Evolutionary conservation across 2,888 invertebrate genomes (phyloP).

Genomic region (Hydraecia micacea): DNA sequence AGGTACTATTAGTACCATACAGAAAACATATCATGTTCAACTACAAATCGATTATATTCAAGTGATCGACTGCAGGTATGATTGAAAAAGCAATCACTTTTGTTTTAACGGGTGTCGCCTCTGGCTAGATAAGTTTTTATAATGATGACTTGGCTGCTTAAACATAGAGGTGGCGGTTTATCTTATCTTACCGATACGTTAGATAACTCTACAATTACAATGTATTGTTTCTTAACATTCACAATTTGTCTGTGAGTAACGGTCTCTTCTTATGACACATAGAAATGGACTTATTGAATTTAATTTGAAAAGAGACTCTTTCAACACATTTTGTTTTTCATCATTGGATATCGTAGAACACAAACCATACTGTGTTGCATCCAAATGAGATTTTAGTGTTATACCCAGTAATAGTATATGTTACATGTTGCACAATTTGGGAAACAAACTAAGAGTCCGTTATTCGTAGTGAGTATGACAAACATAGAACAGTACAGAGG

Average conservation of each 20-base stretch:
- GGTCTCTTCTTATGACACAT: background rate
- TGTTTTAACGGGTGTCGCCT: slow-evolving; percentile 34
- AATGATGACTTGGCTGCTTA: slow-evolving; percentile 1
- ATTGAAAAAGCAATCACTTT: slow-evolving; percentile 48
- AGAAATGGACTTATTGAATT: background rate
- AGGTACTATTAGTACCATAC: slow-evolving; percentile 5
- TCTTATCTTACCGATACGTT: background rate
- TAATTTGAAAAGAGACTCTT: background rate
- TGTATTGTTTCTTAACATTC: background rate
- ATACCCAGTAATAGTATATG: background rate
- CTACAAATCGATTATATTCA: slow-evolving; percentile 30
- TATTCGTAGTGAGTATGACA: background rate
- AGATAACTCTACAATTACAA: background rate
- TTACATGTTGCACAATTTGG: background rate
- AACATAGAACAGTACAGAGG: background rate
- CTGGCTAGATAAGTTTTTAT: slow-evolving; percentile 23
- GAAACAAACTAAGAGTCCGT: background rate
- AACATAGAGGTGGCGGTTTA: background rate
- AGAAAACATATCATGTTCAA: slow-evolving; percentile 26
- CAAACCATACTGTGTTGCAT: background rate
- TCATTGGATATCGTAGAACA: background rate
- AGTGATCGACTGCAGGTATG: slow-evolving; percentile 21
- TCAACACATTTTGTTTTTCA: background rate
- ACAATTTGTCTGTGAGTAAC: background rate
- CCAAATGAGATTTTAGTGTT: background rate